Conservation (phyloP, 2,888 invertebrate genomes). For the Pegoplata infirma region DNA sequence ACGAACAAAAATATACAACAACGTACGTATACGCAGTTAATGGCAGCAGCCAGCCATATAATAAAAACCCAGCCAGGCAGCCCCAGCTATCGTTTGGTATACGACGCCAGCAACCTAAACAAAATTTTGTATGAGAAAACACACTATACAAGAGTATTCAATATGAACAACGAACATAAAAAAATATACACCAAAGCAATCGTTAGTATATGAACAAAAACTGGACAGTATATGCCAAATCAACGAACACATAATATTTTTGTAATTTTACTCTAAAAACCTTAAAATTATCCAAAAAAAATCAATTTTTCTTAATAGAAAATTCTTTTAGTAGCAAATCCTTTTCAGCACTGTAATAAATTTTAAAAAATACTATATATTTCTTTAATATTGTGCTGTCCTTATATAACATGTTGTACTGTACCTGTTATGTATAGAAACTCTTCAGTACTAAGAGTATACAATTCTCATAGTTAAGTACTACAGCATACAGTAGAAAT, state of each 20-base stretch:
- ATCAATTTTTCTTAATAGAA: neutral
- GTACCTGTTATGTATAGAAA: constrained; percentile 56
- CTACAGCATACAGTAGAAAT: constrained; percentile 53
- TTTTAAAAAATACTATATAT: neutral
- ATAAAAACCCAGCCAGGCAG: constrained; percentile 41
- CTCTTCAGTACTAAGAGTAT: constrained; percentile 48
- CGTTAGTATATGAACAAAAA: constrained; percentile 42
- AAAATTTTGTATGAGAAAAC: constrained; percentile 52
- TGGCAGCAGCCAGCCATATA: constrained; percentile 32
- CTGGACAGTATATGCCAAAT: constrained; percentile 32
- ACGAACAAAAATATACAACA: constrained; percentile 42
- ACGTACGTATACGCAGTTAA: constrained; percentile 31
- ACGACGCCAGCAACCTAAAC: constrained; percentile 52
- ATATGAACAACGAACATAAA: constrained; percentile 28
- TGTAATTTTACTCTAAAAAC: neutral
- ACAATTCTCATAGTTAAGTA: constrained; percentile 50
- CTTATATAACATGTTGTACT: constrained; percentile 30
- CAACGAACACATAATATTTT: neutral
- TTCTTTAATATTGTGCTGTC: constrained; percentile 3
- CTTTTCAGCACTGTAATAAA: neutral
- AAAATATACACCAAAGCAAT: constrained; percentile 28
- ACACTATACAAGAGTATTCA: constrained; percentile 1
- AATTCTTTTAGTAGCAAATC: neutral
- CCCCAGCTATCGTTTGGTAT: constrained; percentile 31
- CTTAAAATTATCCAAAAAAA: neutral